Evolutionary conservation across 2,113 vertebrate species (phyloP).

Genomic region (Bettongia penicillata): DNA sequence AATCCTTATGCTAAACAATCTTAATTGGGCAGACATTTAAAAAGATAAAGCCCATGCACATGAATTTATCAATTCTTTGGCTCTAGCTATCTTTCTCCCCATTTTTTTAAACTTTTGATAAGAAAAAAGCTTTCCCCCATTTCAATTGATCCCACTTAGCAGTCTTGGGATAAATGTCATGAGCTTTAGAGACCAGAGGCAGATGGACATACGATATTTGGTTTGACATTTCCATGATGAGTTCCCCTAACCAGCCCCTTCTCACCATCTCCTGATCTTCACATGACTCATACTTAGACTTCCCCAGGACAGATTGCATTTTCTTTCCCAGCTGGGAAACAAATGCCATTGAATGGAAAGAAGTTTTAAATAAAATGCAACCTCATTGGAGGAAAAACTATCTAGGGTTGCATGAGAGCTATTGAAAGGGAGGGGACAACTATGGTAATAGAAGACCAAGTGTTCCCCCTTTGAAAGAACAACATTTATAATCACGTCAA

Average conservation of each 20-base stretch:
- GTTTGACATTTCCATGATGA: conserved; percentile 28
- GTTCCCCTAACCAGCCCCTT: conserved; percentile 6
- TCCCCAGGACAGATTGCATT: conserved; percentile 33
- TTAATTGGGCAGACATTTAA: background rate
- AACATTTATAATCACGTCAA: conserved; percentile 34
- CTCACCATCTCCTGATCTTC: conserved; percentile 19
- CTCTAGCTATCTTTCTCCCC: background rate
- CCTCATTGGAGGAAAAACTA: conserved; percentile 9
- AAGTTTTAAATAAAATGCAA: conserved; percentile 63
- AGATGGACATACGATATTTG: background rate
- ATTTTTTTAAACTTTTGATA: background rate
- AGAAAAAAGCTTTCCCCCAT: background rate
- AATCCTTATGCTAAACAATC: background rate
- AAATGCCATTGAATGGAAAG: conserved; percentile 63
- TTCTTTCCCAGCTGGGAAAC: background rate
- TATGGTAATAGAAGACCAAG: background rate
- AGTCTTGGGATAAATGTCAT: background rate
- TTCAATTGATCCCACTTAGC: background rate
- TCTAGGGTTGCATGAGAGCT: background rate
- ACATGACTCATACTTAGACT: conserved; percentile 26
- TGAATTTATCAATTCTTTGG: background rate
- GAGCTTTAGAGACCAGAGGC: conserved; percentile 27
- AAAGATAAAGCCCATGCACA: background rate
- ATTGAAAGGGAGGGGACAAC: background rate
- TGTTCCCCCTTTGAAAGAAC: background rate